phyloP scores from a whole-genome alignment of 2,888 invertebrate genomes.

The Drosophila bunnanda region DNA sequence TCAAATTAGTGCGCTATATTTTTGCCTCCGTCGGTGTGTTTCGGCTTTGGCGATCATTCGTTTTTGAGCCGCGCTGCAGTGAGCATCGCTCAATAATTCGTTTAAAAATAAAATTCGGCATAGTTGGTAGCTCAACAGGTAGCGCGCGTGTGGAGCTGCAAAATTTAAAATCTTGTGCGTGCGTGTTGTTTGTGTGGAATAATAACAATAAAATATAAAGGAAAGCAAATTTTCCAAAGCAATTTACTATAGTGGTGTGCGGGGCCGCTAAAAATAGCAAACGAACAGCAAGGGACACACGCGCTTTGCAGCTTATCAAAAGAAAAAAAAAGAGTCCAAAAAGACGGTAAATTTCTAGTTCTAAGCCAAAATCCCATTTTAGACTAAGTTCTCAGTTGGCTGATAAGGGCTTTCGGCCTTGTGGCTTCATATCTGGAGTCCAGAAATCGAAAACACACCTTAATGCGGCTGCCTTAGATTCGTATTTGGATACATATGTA shows the following conservation, averaged over 20 bases:
- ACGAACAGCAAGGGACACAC: conserved; percentile 7
- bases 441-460: conserved; percentile 29
- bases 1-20: conserved; percentile 43
- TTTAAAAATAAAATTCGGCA: conserved; percentile 28
- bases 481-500: not conserved
- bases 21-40: conserved; percentile 5
- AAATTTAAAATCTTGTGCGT: conserved; percentile 19
- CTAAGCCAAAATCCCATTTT: conserved; percentile 12
- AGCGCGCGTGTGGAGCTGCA: conserved; percentile 50
- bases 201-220: conserved; percentile 39
- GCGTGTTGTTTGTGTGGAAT: conserved; percentile 43
- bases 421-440: conserved; percentile 8
- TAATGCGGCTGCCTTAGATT: conserved; percentile 15
- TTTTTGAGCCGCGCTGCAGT: conserved; percentile 63
- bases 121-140: conserved; percentile 44
- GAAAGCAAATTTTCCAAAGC: conserved; percentile 34
- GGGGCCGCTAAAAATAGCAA: conserved; percentile 31
- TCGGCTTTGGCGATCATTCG: conserved; percentile 55
- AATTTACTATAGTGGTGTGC: conserved; percentile 18
- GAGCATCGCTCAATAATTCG: conserved; percentile 55
- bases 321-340: not conserved
- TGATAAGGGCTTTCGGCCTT: conserved; percentile 24
- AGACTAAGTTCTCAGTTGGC: not conserved
- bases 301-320: conserved; percentile 20
- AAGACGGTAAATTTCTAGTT: conserved; percentile 36